These are phyloP conservation scores for Sylvilagus floridanus DNA, from an alignment of 2,797 vertebrate genomes.

Conservation along the genomic window DNA sequence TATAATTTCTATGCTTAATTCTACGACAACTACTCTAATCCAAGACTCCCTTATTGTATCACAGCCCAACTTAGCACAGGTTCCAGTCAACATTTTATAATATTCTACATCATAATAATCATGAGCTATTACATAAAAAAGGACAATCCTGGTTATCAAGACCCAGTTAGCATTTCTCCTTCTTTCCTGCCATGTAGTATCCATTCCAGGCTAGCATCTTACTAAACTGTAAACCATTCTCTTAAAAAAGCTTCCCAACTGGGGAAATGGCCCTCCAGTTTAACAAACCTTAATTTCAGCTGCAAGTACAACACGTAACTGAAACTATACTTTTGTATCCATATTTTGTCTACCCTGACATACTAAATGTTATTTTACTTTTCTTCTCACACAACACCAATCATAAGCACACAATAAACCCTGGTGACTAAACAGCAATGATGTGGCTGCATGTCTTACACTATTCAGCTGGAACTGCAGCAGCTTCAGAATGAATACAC, in stretches of 20 bases:
- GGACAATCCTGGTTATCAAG: background rate
- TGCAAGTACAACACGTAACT: constrained; percentile 55
- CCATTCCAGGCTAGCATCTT: background rate
- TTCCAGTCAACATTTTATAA: background rate
- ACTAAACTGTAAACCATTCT: background rate
- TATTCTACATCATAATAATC: background rate
- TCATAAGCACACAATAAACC: constrained; percentile 22
- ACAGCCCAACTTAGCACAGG: constrained; percentile 36
- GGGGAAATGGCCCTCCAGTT: background rate
- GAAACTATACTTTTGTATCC: constrained; percentile 40
- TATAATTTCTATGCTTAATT: constrained; percentile 40
- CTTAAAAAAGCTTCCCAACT: constrained; percentile 37
- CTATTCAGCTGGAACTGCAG: background rate
- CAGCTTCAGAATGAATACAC: constrained; percentile 12
- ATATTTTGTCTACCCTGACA: constrained; percentile 39
- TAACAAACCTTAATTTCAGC: constrained; percentile 50
- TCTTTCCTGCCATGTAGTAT: background rate
- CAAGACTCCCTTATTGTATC: constrained; percentile 36
- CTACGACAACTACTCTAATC: constrained; percentile 35
- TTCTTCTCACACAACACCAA: constrained; percentile 45
- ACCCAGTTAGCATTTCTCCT: background rate
- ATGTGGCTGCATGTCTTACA: background rate
- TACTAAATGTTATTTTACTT: constrained; percentile 53
- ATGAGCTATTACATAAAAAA: background rate
- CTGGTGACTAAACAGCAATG: constrained; percentile 27